Evolutionary conservation across 2,888 invertebrate species (phyloP), one percentile per base, ranked within the genome.

Genomic region (Adineta ricciae): DNA sequence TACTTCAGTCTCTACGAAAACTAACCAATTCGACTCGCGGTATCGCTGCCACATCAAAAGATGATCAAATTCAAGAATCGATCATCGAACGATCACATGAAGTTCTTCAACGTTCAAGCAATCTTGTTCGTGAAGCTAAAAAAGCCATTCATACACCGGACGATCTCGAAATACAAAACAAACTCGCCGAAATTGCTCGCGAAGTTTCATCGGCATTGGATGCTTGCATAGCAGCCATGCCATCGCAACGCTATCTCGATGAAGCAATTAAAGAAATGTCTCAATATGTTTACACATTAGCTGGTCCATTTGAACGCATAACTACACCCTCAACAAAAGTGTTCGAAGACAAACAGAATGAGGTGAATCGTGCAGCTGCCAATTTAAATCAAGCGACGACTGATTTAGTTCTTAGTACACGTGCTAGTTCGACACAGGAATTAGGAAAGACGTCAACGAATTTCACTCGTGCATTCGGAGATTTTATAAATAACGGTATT

Each of bases 211-310:
- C 88, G 90, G 93, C 94, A 4, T 90, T 94, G 84, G 93, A 93
- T 88, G 92, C 92, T 87, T 93, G 94, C 87, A 93, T 97, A 84
- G 94, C 94, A 87, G 95, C 95, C 87, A 93, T 97, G 78, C 97
- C 97, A 0, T 96, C 96, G 0, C 96, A 97, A 90, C 93, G 94
- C 84, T 96, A 97, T 89, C 94, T 98, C n/a, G 97, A 97, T 89
- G 93, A 93, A 36, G 95, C 95, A 0, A 93, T 96, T 88, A 93
- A 93, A 87, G 94, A 93, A 88, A 95, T 97, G 87, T 94, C 93
- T 86, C 94, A 94, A 56, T 85, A 78, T 32, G 27, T 83, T 4
- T 73, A 38, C 32, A 19, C 32, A 50, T 85, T 84, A 50, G 83
- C 46, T 78, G 56, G 56, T 16, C 56, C 83, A n/a, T 46, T 41